Evolutionary conservation across 2,888 invertebrate genomes (phyloP).

Genomic region (Idaea dimidiata): DNA sequence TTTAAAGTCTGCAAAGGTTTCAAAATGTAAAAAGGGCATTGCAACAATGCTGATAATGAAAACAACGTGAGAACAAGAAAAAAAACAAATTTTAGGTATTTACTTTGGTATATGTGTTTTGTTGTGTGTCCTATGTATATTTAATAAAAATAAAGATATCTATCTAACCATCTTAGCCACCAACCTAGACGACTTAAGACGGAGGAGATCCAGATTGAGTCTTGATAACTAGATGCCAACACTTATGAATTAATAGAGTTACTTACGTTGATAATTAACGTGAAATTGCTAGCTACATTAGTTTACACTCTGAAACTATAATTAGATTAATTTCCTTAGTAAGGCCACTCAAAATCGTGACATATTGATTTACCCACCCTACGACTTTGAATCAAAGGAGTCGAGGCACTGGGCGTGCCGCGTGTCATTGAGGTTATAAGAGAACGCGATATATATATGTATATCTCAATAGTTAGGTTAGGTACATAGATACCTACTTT

Average conservation of each 20-base stretch:
- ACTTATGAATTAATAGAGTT: not conserved
- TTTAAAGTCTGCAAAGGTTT: too few relatives aligned
- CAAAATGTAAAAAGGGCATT: too few relatives aligned
- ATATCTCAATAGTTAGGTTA: not conserved
- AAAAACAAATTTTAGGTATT: too few relatives aligned
- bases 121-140: too few relatives aligned
- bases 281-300: not conserved
- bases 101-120: too few relatives aligned
- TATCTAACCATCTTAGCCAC: too few relatives aligned
- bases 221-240: not conserved
- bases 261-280: not conserved
- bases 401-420: not conserved
- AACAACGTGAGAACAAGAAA: too few relatives aligned
- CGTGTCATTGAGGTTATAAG: slow-evolving; percentile 1
- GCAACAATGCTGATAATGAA: too few relatives aligned
- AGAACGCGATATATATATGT: not conserved
- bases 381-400: not conserved
- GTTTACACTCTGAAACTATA: not conserved
- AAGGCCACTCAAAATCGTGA: not conserved
- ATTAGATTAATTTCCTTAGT: not conserved
- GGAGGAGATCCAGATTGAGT: too few relatives aligned
- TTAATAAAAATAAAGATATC: too few relatives aligned
- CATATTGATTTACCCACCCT: slow-evolving; percentile 1
- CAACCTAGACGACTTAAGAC: too few relatives aligned
- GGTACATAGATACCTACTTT: not conserved